Evolutionary conservation across 2,797 vertebrate species (phyloP), one percentile per base, ranked within the genome.

Genomic region (Sorex maritimensis): DNA sequence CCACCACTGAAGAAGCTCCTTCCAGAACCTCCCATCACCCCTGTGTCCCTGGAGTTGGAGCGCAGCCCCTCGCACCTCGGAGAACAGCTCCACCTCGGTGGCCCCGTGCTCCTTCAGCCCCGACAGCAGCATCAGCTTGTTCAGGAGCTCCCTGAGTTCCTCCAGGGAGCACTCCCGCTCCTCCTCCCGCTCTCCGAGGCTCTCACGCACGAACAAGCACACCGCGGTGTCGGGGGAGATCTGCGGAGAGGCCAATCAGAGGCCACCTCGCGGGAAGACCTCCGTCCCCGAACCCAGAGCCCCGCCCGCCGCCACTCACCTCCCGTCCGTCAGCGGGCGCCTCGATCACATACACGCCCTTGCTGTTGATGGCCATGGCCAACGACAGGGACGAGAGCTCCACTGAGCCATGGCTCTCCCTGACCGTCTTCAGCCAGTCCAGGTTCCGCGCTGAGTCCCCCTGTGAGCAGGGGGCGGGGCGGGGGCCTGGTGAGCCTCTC

Each of bases 111-210:
- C 99, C 24, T 98, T 99, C 98, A 99, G 99, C 28, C 99, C 98
- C 0, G 99, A 99, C 99, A 99, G 99, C 14, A 99, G 98, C 99
- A 99, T 99, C 73, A 99, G 98, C 92, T 99, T 99, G 97, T 99
- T 99, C 95, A 99, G 98, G 72, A 99, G 98, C 30, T 99, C 99
- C 6, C 98, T 97, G 34, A 99, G 98, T 72, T 99, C 99, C 26
- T 99, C 99, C 5, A 99, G 97, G 0, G 98, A 98, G 94, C 99
- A 99, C 13, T 61, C 73, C 34, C 98, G 98, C 0, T 77, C 88
- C 28, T 98, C 95, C 23, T 79, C 90, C 0, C 82, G 77, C 0
- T 93, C 98, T 4, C 97, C 98, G 1, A 98, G 97, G 41, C 97
- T 98, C 88, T 98, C 99, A 0, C 94, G 97, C n/a, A 99, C 98